Conservation (phyloP, 2,888 invertebrate species). For the Hofmannophila pseudospretella region DNA sequence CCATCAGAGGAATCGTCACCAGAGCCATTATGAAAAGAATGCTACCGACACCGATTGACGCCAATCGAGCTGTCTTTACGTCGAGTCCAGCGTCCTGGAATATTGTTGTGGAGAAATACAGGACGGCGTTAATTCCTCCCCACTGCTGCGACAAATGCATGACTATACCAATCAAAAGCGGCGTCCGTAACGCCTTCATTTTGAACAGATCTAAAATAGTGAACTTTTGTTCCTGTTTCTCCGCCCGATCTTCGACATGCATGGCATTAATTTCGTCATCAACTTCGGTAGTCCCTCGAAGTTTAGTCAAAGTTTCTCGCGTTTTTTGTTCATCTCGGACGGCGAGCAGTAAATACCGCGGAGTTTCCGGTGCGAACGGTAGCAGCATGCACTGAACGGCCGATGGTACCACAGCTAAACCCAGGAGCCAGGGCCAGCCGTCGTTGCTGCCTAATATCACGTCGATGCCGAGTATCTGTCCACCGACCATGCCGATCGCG, state of each 20-base stretch:
- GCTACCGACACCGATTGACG: conserved; percentile 84
- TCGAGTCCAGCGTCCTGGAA: conserved; percentile 80
- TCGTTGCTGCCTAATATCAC: conserved; percentile 60
- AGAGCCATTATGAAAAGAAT: conserved; percentile 86
- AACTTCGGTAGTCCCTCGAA: conserved; percentile 57
- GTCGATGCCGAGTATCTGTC: conserved; percentile 68
- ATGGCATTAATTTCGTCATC: conserved; percentile 70
- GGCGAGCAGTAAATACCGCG: conserved; percentile 59
- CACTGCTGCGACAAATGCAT: conserved; percentile 73
- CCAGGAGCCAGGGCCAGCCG: conserved; percentile 71
- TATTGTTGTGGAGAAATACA: conserved; percentile 84
- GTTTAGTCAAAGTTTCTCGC: conserved; percentile 45
- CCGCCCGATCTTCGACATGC: conserved; percentile 65
- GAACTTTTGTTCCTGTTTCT: conserved; percentile 59
- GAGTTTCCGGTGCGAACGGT: conserved; percentile 64
- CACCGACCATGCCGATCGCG: conserved; percentile 59
- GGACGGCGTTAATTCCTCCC: conserved; percentile 77
- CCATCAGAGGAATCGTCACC: conserved; percentile 87
- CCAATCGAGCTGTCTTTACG: conserved; percentile 78
- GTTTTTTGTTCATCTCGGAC: conserved; percentile 59
- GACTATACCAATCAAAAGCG: conserved; percentile 66
- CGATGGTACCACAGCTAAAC: conserved; percentile 59
- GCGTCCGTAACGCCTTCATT: conserved; percentile 49
- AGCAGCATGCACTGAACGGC: conserved; percentile 59
- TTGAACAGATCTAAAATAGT: conserved; percentile 54